Evolutionary conservation across 2,113 vertebrate genomes (phyloP).

Genomic region (Rhineura floridana): DNA sequence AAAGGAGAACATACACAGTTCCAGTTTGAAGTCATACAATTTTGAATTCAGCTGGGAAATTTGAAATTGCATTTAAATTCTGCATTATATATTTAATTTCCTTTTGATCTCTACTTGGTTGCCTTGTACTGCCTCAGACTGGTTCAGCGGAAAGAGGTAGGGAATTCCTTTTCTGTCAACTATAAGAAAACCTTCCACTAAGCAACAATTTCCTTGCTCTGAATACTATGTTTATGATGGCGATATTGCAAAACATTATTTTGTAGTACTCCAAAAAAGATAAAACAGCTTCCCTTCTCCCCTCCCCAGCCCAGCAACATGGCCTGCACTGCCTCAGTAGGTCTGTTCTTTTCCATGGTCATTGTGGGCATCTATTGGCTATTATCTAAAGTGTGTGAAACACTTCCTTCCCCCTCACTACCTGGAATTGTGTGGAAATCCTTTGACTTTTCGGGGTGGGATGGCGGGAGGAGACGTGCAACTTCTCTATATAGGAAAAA

Average conservation of each 20-base stretch:
- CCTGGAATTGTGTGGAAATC: too few species aligned
- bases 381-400: background rate
- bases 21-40: background rate
- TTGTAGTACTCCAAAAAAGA: background rate
- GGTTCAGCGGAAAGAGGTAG: background rate
- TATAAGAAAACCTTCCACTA: background rate
- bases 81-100: background rate
- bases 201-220: background rate
- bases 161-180: background rate
- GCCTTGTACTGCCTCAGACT: background rate
- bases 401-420: too few species aligned
- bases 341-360: background rate
- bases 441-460: too few species aligned
- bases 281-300: background rate
- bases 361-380: background rate
- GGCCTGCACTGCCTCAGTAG: background rate
- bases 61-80: background rate
- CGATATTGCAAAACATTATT: too few species aligned
- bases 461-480: too few species aligned
- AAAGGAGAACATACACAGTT: background rate
- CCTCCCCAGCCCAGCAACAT: background rate
- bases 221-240: background rate
- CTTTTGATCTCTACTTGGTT: background rate
- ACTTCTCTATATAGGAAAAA: too few species aligned
- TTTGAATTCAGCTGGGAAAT: too few species aligned